Conservation (phyloP, 2,888 invertebrate genomes). For the Buathra laborator region DNA sequence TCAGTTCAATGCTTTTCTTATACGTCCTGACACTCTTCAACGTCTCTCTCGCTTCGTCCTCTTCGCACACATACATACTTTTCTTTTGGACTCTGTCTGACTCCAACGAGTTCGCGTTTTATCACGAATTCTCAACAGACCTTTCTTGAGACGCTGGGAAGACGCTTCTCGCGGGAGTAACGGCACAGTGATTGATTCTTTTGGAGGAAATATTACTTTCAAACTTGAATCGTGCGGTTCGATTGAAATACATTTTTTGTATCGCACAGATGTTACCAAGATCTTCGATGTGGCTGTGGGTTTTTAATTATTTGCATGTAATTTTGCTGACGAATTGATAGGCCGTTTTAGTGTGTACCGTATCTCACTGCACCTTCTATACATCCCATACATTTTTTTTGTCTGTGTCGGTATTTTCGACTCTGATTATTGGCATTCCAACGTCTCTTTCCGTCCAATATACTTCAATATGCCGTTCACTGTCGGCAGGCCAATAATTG, state of each 20-base stretch:
- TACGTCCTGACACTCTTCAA: constrained; percentile 11
- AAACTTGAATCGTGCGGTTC: too few species aligned
- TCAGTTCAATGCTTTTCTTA: constrained; percentile 34
- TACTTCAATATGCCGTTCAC: neutral
- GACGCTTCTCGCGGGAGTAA: constrained; percentile 5
- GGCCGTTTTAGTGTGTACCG: too few species aligned
- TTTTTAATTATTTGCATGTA: too few species aligned
- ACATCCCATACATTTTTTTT: too few species aligned
- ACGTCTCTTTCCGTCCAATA: neutral
- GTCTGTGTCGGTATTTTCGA: too few species aligned
- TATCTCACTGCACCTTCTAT: too few species aligned
- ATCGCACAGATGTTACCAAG: too few species aligned
- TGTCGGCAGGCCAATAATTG: constrained; percentile 5
- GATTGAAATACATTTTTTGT: too few species aligned
- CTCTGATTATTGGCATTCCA: too few species aligned
- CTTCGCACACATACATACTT: constrained; percentile 11
- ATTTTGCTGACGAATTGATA: too few species aligned
- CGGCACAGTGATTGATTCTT: constrained; percentile 10
- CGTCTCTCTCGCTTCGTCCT: constrained; percentile 18
- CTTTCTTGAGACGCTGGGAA: neutral
- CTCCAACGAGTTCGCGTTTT: constrained; percentile 29
- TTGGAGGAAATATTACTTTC: too few species aligned
- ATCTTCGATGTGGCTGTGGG: too few species aligned
- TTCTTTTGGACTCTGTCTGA: neutral
- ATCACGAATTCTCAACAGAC: constrained; percentile 37